A percentile compares a stretch with the other conserved stretches of the same genome.
phyloP scores from a whole-genome alignment of 2,113 vertebrate genomes.

The Falcunculus frontatus region DNA sequence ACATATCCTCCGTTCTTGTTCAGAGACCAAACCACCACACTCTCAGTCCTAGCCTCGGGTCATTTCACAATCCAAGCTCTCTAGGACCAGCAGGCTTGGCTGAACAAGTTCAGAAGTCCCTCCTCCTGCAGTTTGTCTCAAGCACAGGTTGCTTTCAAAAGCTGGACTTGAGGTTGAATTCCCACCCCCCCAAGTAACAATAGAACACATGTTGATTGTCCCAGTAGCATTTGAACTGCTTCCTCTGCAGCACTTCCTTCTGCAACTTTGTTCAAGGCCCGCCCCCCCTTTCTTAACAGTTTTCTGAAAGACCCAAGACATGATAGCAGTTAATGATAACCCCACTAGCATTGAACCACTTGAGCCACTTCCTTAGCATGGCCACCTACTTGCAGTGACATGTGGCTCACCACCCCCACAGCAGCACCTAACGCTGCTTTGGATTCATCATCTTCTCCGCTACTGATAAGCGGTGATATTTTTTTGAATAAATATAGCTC shows the following conservation, averaged over 20 bases:
- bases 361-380: not conserved
- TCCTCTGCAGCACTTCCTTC: conserved; percentile 29
- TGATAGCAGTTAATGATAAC: not conserved
- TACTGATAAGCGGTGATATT: not conserved
- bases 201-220: not conserved
- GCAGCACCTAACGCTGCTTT: not conserved
- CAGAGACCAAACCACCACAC: not conserved
- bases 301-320: not conserved
- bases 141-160: not conserved
- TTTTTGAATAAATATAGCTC: conserved; percentile 66
- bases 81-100: not conserved
- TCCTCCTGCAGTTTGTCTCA: not conserved
- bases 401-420: not conserved
- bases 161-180: not conserved
- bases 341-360: not conserved
- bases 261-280: not conserved
- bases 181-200: not conserved
- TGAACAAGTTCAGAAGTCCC: not conserved
- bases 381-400: not conserved
- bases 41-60: not conserved
- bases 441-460: not conserved
- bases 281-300: not conserved
- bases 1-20: not conserved
- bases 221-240: not conserved
- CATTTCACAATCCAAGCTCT: not conserved